Conservation (phyloP, 2,888 invertebrate genomes). For the Spodoptera littoralis region DNA sequence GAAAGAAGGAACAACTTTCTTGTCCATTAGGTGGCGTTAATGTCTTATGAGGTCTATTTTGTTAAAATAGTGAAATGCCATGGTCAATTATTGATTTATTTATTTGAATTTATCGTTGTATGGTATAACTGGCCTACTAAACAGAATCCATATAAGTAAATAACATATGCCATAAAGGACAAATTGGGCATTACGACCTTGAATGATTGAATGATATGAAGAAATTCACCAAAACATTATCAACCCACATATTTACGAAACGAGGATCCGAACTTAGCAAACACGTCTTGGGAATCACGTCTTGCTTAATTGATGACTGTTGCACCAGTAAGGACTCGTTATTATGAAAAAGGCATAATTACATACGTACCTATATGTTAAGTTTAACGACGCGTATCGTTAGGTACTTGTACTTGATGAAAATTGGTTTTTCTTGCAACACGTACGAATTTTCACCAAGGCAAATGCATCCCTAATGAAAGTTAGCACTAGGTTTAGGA, state of each 20-base stretch:
- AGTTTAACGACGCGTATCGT: constrained; percentile 28
- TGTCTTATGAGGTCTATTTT: no score
- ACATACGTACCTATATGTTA: constrained; percentile 9
- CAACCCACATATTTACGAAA: constrained; percentile 49
- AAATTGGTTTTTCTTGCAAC: constrained; percentile 12
- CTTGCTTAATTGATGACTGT: constrained; percentile 48
- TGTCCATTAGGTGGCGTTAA: neutral
- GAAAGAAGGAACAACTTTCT: no score
- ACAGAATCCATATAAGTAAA: no score
- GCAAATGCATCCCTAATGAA: no score
- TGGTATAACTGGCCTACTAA: no score
- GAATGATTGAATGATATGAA: constrained; percentile 20
- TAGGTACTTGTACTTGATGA: neutral
- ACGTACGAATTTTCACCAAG: neutral
- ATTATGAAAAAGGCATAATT: constrained; percentile 40
- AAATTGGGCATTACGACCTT: constrained; percentile 14
- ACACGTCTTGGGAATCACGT: constrained; percentile 48
- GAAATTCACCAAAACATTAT: constrained; percentile 8
- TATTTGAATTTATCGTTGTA: no score
- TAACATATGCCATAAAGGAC: neutral
- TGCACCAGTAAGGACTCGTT: constrained; percentile 44
- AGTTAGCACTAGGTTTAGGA: no score
- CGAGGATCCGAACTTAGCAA: constrained; percentile 7
- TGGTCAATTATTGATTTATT: neutral
- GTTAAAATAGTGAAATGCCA: constrained; percentile 6